phyloP scores from a whole-genome alignment of 1,140 invertebrate species.

The Pectinophora gossypiella region DNA sequence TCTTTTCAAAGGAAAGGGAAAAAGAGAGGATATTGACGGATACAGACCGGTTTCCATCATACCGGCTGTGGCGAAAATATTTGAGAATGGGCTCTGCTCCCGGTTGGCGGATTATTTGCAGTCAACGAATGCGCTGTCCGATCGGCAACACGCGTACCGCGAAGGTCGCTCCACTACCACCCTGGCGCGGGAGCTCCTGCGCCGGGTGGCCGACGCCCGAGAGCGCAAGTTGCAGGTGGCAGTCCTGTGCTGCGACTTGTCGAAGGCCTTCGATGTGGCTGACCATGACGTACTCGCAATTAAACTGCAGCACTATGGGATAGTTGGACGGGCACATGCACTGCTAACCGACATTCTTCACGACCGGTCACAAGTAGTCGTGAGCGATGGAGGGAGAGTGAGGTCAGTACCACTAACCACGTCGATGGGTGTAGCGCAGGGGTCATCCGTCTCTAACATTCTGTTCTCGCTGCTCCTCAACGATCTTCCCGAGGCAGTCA shows the following conservation, averaged over 20 bases:
- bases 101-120: too few relatives aligned
- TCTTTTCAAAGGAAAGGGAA: conserved; percentile 2
- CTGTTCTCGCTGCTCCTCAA: background rate
- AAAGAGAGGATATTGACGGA: background rate
- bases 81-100: background rate
- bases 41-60: conserved; percentile 2
- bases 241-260: background rate
- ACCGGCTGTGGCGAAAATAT: background rate
- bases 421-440: background rate
- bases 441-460: background rate
- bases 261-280: conserved; percentile 3
- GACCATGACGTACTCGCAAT: background rate
- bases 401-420: background rate
- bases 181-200: background rate
- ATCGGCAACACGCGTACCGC: conserved; percentile 2
- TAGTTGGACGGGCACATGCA: background rate
- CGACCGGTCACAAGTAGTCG: background rate
- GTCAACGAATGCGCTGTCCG: background rate
- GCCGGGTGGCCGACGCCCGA: background rate
- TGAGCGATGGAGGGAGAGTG: background rate
- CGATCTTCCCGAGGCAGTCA: background rate
- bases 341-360: background rate
- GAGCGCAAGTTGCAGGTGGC: background rate
- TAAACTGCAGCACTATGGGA: background rate
- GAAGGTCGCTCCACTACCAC: background rate